These are phyloP conservation scores for Zaprionus lachaisei DNA, from an alignment of 1,140 invertebrate genomes.

Conservation along the genomic window DNA sequence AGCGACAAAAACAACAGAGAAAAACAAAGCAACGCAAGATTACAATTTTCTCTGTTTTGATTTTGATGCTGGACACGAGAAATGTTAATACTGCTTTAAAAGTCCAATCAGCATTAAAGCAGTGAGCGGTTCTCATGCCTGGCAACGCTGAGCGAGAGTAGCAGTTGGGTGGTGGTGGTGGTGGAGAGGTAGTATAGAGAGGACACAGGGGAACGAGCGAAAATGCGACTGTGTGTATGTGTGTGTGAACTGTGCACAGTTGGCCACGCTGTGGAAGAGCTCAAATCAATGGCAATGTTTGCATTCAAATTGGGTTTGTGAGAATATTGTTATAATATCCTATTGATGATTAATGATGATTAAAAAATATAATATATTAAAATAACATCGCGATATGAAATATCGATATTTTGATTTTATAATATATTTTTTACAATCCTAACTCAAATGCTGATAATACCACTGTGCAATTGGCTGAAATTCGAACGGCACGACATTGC, in stretches of 20 bases:
- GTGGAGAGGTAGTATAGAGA: slow-evolving; percentile 5
- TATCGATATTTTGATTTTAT: too few species aligned
- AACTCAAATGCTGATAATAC: neutral
- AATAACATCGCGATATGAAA: too few species aligned
- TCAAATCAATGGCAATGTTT: neutral
- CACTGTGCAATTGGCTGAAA: slow-evolving; percentile 62
- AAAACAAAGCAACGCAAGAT: slow-evolving; percentile 58
- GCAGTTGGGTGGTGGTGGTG: slow-evolving; percentile 8
- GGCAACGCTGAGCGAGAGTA: slow-evolving; percentile 44
- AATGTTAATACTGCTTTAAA: slow-evolving; percentile 55
- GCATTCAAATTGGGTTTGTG: neutral
- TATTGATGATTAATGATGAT: too few species aligned
- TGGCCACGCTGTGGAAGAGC: neutral
- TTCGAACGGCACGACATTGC: slow-evolving; percentile 61
- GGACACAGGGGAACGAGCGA: slow-evolving; percentile 4
- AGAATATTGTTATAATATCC: too few species aligned
- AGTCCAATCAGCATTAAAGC: slow-evolving; percentile 67
- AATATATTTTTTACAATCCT: too few species aligned
- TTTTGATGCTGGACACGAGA: slow-evolving; percentile 54
- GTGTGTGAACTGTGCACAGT: slow-evolving; percentile 38
- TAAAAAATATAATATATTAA: too few species aligned
- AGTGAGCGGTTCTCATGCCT: slow-evolving; percentile 61
- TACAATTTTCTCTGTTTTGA: slow-evolving; percentile 78
- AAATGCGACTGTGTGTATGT: slow-evolving; percentile 19
- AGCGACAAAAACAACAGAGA: slow-evolving; percentile 50